Evolutionary conservation across 1,140 invertebrate genomes (phyloP).

Genomic region (Oreohelix idahoensis): DNA sequence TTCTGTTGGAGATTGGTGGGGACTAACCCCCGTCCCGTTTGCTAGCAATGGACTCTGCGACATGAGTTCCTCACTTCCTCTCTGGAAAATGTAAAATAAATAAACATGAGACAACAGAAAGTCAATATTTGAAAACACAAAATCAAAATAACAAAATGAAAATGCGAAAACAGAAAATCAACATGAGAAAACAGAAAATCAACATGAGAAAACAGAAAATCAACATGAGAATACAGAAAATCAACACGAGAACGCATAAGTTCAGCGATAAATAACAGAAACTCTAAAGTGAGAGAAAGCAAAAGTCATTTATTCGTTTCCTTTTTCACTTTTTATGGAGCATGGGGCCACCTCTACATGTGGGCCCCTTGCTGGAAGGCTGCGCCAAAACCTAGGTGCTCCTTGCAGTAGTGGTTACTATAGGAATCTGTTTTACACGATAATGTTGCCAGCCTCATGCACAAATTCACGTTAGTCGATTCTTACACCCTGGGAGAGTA

Average conservation of each 20-base stretch:
- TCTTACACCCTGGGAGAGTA: too few species aligned
- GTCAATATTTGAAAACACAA: conserved; percentile 29
- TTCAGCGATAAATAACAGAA: background rate
- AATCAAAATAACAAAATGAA: conserved; percentile 25
- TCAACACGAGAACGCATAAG: background rate
- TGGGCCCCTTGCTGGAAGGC: too few species aligned
- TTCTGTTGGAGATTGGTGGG: conserved; percentile 83
- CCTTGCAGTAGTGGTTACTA: too few species aligned
- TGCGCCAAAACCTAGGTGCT: too few species aligned
- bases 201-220: background rate
- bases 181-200: background rate
- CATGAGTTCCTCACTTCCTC: conserved; percentile 94
- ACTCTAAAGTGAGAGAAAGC: too few species aligned
- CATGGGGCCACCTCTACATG: too few species aligned
- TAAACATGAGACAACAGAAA: background rate
- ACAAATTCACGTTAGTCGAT: too few species aligned
- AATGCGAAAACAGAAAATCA: conserved; percentile 10
- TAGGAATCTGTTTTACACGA: too few species aligned
- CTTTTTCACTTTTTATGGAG: too few species aligned
- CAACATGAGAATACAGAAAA: background rate
- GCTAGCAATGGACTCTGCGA: conserved; percentile 92
- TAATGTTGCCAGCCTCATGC: too few species aligned
- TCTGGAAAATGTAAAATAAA: too few species aligned
- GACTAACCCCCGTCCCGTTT: conserved; percentile 88
- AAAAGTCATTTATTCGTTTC: too few species aligned